phyloP scores from a whole-genome alignment of 1,140 invertebrate species.

The Caenorhabditis latens region DNA sequence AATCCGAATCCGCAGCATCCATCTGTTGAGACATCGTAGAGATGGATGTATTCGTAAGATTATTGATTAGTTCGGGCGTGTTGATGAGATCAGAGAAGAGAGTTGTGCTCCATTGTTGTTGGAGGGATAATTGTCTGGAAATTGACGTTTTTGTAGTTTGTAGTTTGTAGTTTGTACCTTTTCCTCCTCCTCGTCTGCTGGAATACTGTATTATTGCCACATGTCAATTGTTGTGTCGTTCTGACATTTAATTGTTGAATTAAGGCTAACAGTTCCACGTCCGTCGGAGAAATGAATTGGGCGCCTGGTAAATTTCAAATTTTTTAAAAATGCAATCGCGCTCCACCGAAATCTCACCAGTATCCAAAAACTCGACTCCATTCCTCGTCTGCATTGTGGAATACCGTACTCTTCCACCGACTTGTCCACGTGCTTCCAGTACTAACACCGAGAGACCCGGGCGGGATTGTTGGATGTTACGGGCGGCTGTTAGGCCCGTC shows the following conservation, averaged over 20 bases:
- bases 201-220: constrained; percentile 61
- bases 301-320: constrained; percentile 40
- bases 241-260: constrained; percentile 48
- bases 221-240: constrained; percentile 50
- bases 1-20: constrained; percentile 24
- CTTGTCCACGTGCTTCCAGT: constrained; percentile 60
- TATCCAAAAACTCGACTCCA: constrained; percentile 34
- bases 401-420: constrained; percentile 50
- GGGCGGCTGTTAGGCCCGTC: constrained; percentile 57
- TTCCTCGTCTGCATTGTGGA: constrained; percentile 38
- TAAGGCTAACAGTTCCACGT: constrained; percentile 38
- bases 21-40: constrained; percentile 11
- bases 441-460: constrained; percentile 58
- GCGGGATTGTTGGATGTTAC: constrained; percentile 34
- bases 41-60: constrained; percentile 1
- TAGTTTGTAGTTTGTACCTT: not conserved
- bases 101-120: constrained; percentile 44
- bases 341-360: constrained; percentile 1
- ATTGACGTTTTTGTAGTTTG: not conserved
- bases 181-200: constrained; percentile 47
- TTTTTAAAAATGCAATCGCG: not conserved
- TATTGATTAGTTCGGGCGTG: not conserved
- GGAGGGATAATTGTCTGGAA: not conserved
- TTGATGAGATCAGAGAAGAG: constrained; percentile 36
- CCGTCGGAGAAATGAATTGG: constrained; percentile 52